Evolutionary conservation across 2,888 invertebrate species (phyloP).

Genomic region (Tortricodes alternella): DNA sequence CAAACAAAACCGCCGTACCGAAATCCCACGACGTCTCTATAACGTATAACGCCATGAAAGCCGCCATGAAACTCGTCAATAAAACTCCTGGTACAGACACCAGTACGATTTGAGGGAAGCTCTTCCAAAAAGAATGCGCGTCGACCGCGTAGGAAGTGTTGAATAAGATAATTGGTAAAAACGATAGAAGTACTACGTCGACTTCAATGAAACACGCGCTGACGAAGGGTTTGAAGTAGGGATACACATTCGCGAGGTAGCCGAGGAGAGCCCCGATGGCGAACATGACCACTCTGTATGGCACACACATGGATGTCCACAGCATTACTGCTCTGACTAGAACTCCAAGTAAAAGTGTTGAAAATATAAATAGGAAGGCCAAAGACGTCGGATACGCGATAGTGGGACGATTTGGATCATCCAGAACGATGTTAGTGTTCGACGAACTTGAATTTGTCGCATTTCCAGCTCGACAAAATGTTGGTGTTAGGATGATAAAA

Average conservation of each 20-base stretch:
- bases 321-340: conserved; percentile 61
- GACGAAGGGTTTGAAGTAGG: conserved; percentile 59
- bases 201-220: conserved; percentile 63
- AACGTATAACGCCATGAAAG: conserved; percentile 65
- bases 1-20: conserved; percentile 61
- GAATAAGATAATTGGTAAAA: conserved; percentile 65
- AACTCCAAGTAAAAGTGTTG: conserved; percentile 59
- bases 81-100: conserved; percentile 65
- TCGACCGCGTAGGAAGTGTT: conserved; percentile 69
- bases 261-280: conserved; percentile 63
- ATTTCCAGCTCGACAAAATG: background rate
- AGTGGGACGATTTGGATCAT: conserved; percentile 47
- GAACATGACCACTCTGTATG: conserved; percentile 71
- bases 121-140: conserved; percentile 68
- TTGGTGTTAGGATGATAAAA: conserved; percentile 1
- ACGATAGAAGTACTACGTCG: conserved; percentile 54
- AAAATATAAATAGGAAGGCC: conserved; percentile 61
- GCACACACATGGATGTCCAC: conserved; percentile 57
- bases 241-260: conserved; percentile 58
- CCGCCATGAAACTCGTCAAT: conserved; percentile 59
- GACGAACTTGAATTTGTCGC: conserved; percentile 19
- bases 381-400: conserved; percentile 58
- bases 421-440: conserved; percentile 32
- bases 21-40: conserved; percentile 67
- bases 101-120: conserved; percentile 64